Conservation (phyloP, 2,888 invertebrate species). For the Peribatodes rhomboidaria region DNA sequence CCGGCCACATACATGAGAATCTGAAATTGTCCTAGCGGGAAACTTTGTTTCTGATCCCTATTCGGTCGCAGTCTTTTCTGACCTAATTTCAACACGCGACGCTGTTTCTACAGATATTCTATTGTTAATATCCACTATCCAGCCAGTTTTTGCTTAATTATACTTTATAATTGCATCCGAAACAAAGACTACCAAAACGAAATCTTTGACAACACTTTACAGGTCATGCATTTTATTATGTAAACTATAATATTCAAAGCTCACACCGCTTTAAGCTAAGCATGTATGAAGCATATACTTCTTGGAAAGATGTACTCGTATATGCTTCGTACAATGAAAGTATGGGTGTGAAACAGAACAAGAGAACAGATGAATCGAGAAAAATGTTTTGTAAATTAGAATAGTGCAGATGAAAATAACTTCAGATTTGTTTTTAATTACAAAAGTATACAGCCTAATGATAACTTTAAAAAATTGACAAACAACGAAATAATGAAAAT, state of each 20-base stretch:
- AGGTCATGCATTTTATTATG: constrained; percentile 37
- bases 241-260: constrained; percentile 17
- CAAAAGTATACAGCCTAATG: background rate
- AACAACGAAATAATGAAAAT: constrained; percentile 32
- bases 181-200: background rate
- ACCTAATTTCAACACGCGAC: no score
- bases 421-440: background rate
- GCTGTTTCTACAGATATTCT: no score
- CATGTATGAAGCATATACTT: constrained; percentile 58
- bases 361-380: constrained; percentile 8
- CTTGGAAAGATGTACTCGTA: constrained; percentile 51
- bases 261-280: constrained; percentile 64
- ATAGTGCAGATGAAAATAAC: no score
- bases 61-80: no score
- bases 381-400: no score
- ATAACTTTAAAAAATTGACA: background rate
- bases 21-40: no score
- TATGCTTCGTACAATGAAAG: no score
- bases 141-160: no score
- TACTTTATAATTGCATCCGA: no score
- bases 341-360: constrained; percentile 33
- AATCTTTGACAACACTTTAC: constrained; percentile 1
- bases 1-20: no score
- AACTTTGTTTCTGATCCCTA: no score
- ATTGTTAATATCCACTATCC: no score